Conservation (phyloP, 2,888 invertebrate species). For the Priocnemis perturbator region DNA sequence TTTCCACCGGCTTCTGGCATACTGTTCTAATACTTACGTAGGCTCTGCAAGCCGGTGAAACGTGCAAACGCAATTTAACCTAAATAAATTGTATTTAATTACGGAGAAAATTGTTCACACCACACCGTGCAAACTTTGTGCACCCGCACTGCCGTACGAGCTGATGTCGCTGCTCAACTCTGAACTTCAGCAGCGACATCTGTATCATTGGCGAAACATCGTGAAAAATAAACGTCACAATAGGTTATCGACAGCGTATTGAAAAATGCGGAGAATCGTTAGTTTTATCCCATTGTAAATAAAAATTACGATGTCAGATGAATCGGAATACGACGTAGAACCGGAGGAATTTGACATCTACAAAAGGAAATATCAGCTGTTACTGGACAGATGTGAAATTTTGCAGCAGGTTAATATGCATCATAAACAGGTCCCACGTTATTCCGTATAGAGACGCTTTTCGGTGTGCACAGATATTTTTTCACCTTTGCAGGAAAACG, state of each 20-base stretch:
- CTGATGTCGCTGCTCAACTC: neutral
- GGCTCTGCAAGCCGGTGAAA: no score
- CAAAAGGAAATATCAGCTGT: constrained; percentile 84
- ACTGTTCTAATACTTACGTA: no score
- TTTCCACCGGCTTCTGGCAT: no score
- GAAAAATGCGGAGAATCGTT: constrained; percentile 39
- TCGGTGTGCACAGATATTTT: constrained; percentile 1
- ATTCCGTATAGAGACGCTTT: neutral
- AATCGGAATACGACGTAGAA: constrained; percentile 79
- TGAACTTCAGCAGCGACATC: constrained; percentile 31
- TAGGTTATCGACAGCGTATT: constrained; percentile 27
- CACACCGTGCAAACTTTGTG: no score
- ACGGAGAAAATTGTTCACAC: no score
- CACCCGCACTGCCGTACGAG: no score
- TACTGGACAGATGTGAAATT: constrained; percentile 85
- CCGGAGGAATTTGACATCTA: constrained; percentile 82
- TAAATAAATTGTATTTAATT: no score
- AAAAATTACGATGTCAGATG: constrained; percentile 76
- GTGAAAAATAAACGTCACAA: constrained; percentile 31
- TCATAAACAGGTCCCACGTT: neutral
- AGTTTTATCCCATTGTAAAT: constrained; percentile 33
- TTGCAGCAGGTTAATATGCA: constrained; percentile 78
- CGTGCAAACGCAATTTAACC: no score
- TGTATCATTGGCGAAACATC: constrained; percentile 24
- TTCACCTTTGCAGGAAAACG: constrained; percentile 79